A percentile compares a stretch with the other conserved stretches of the same genome.
phyloP scores from a whole-genome alignment of 2,888 invertebrate species.

The Polietes domitor region DNA sequence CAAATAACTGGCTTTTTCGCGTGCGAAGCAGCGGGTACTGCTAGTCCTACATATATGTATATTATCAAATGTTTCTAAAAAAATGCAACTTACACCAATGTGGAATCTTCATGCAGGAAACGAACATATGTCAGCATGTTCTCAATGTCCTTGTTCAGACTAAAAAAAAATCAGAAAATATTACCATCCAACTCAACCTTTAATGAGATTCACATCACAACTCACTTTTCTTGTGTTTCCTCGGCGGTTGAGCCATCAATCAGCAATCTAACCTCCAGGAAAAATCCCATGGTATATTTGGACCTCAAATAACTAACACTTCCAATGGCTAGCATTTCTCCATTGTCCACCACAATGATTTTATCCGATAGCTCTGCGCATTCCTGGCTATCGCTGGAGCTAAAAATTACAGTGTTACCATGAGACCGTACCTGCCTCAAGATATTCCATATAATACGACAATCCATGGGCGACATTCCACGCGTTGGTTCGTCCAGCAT shows the following conservation, averaged over 20 bases:
- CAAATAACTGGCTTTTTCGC: too few species aligned
- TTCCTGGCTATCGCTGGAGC: conserved; percentile 91
- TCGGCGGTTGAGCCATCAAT: conserved; percentile 71
- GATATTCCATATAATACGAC: conserved; percentile 90
- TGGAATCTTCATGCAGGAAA: conserved; percentile 47
- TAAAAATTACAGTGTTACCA: conserved; percentile 89
- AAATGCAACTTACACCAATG: conserved; percentile 54
- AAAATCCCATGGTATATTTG: conserved; percentile 84
- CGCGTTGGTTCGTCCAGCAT: conserved; percentile 84
- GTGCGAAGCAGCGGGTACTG: too few species aligned
- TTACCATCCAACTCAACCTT: neutral
- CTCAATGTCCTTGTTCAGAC: conserved; percentile 72
- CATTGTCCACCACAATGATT: conserved; percentile 89
- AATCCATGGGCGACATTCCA: conserved; percentile 87
- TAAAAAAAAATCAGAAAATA: conserved; percentile 45
- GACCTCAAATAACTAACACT: conserved; percentile 88
- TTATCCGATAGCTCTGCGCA: conserved; percentile 90
- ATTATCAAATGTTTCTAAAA: too few species aligned
- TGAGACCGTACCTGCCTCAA: conserved; percentile 85
- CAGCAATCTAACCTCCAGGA: conserved; percentile 73
- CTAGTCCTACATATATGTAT: too few species aligned
- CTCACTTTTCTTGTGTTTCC: conserved; percentile 72
- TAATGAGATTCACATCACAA: neutral
- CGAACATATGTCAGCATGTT: conserved; percentile 49
- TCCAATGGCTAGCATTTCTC: conserved; percentile 87